Conservation (phyloP, 2,113 vertebrate genomes). For the Antennarius striatus region DNA sequence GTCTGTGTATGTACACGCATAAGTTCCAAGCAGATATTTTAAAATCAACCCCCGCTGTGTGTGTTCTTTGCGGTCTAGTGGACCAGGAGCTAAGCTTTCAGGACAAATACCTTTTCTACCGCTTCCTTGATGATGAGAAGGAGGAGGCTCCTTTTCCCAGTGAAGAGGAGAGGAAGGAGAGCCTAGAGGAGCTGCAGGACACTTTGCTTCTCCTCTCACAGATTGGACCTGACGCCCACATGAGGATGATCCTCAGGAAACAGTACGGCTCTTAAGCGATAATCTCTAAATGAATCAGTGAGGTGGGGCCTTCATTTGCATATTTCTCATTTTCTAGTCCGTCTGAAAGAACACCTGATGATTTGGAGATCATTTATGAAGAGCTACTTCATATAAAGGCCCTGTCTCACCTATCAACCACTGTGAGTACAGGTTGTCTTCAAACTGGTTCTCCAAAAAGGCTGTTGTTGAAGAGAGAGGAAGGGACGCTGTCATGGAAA, state of each 20-base stretch:
- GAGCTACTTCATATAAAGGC: conserved; percentile 98
- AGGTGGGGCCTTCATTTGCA: background rate
- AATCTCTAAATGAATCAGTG: conserved; percentile 3
- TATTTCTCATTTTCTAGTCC: conserved; percentile 78
- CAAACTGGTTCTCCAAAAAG: no score
- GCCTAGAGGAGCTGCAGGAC: conserved; percentile 94
- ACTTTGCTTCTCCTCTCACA: conserved; percentile 91
- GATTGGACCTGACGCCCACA: conserved; percentile 95
- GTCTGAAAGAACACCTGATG: conserved; percentile 91
- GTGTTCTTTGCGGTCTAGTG: conserved; percentile 76
- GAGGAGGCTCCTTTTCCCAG: conserved; percentile 86
- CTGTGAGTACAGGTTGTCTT: conserved; percentile 79
- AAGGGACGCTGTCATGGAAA: background rate
- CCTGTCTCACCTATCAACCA: conserved; percentile 96
- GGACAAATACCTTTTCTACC: conserved; percentile 98
- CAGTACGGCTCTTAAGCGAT: conserved; percentile 78
- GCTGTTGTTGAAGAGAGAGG: background rate
- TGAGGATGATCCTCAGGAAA: conserved; percentile 98
- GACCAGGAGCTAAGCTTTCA: conserved; percentile 95
- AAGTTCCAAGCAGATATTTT: background rate
- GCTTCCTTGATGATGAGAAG: conserved; percentile 93
- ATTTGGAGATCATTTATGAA: conserved; percentile 97
- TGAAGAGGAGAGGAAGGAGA: conserved; percentile 90
- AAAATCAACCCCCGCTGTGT: background rate
- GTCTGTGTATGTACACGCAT: background rate